Evolutionary conservation across 2,113 vertebrate genomes (phyloP), one percentile per base, ranked within the genome.

Genomic region (Serinus canaria): DNA sequence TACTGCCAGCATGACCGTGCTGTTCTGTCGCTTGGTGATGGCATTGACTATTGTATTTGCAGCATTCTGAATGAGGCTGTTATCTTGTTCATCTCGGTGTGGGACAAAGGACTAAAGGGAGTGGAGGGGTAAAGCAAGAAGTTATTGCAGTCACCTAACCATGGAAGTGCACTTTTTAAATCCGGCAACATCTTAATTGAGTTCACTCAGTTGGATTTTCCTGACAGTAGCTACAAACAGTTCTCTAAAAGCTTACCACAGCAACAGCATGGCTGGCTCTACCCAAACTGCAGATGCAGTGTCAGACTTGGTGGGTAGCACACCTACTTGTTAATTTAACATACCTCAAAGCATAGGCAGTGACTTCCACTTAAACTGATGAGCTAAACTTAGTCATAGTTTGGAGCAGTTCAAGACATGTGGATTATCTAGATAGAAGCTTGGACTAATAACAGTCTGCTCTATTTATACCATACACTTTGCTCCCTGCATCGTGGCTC

Each of bases 11-110:
- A 99, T 98, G 69, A 99, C 77, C 0, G 98, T 99, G 97, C 98
- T 99, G 97, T 99, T 99, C n/a, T 98, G 99, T 41, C 97, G 96
- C 96, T 98, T 99, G 15, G 98, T 99, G 91, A 99, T 98, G 11
- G 98, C 98, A 0, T 96, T 95, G n/a, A 99, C 98, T 43, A 99
- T 98, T 79, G 97, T 97, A 2, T 98, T 98, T 25, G 98, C 98
- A 2, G 98, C 98, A 6, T 97, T 98, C 95, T 99, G 98, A 92
- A 99, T 98, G 67, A 98, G 97, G 44, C 97, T 98, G 13, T 97
- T 98, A 52, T 99, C 98, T 23, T 97, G 97, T 33, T 97, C 97
- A 92, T 98, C 98, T 92, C 97, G 90, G 52, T 98, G 98, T 0
- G 98, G 98, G 90, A 98, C 94, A 78, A 98, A 99, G 64, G 99